Evolutionary conservation across 2,797 vertebrate species (phyloP), one percentile per base, ranked within the genome.

Genomic region (Percopsis omiscomaycus): DNA sequence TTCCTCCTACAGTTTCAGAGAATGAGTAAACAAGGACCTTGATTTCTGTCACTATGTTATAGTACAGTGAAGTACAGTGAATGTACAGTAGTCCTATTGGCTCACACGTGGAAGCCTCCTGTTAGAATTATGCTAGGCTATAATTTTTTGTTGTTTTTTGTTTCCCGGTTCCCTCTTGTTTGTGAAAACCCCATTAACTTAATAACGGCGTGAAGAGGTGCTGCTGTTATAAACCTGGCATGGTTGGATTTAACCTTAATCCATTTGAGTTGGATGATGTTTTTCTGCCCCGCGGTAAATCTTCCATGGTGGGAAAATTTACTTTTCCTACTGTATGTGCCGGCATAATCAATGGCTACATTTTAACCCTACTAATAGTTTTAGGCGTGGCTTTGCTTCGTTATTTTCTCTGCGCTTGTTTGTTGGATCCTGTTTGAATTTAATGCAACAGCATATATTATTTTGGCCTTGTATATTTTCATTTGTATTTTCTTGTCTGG

Each of bases 101-200:
- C 14, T 5, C 10, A 12, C 44, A 10, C 53, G 13, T 13, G n/a
- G 27, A 15, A 67, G 9, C 55, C 61, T 75, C 48, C 55, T 50
- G 52, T 71, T 59, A 71, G 10, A 57, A 58, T 67, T 69, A 37
- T 62, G 10, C 6, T 9, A 42, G 6, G 37, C 6, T 9, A 6
- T 42, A 8, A 9, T 5, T 42, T 42, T 57, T 57, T 78, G 12
- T 64, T 71, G 61, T 59, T 37, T 3, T 61, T 37, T 64, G 50
- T 73, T 52, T 62, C 14, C 1, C 14, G 10, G 32, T 62, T 37
- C 44, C 55, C 45, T 62, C 53, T 37, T 47, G 29, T 76, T 68
- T 69, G 53, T 75, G 14, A 47, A 81, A 74, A 84, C 70, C 11
- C 14, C 32, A 82, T 80, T 83, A 84, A 78, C 64, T 42, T 15